These are phyloP conservation scores for Thaumetopoea pityocampa DNA, from an alignment of 1,140 invertebrate genomes.

Conservation along the genomic window DNA sequence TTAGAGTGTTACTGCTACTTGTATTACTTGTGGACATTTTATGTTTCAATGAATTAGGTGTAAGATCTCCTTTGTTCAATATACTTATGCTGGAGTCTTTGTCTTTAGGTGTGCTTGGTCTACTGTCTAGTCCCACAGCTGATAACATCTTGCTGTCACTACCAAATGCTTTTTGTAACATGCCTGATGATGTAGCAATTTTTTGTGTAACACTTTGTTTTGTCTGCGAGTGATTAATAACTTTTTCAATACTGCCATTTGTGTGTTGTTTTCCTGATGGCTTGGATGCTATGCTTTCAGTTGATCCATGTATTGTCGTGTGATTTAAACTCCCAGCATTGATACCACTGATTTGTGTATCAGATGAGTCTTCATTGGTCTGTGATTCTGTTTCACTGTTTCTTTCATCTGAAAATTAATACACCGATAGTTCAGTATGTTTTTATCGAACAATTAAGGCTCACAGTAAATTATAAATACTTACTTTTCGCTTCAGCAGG, in stretches of 20 bases:
- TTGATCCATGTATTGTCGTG: constrained; percentile 79
- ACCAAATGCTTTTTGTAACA: constrained; percentile 74
- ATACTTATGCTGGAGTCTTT: constrained; percentile 69
- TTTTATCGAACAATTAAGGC: too few relatives aligned
- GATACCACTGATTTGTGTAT: constrained; percentile 79
- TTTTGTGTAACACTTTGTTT: constrained; percentile 71
- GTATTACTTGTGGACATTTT: constrained; percentile 72
- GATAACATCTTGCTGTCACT: constrained; percentile 66
- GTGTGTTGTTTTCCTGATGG: constrained; percentile 81
- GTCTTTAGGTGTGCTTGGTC: constrained; percentile 72
- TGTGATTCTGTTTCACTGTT: constrained; percentile 94
- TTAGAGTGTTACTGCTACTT: constrained; percentile 74
- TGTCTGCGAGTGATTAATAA: constrained; percentile 37
- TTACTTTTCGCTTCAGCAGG: constrained; percentile 76
- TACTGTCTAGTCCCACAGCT: constrained; percentile 59
- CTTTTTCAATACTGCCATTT: constrained; percentile 75
- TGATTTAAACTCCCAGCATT: constrained; percentile 76
- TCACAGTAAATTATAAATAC: constrained; percentile 19
- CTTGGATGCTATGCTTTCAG: constrained; percentile 78
- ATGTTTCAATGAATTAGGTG: constrained; percentile 76
- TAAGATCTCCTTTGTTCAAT: constrained; percentile 65
- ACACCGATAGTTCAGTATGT: too few relatives aligned
- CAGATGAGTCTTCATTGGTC: constrained; percentile 85
- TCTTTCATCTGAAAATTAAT: constrained; percentile 84
- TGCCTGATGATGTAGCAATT: constrained; percentile 70